Base-by-base conservation (phyloP, 1,140 invertebrate genomes). In the Bathynomus jamesi region DNA sequence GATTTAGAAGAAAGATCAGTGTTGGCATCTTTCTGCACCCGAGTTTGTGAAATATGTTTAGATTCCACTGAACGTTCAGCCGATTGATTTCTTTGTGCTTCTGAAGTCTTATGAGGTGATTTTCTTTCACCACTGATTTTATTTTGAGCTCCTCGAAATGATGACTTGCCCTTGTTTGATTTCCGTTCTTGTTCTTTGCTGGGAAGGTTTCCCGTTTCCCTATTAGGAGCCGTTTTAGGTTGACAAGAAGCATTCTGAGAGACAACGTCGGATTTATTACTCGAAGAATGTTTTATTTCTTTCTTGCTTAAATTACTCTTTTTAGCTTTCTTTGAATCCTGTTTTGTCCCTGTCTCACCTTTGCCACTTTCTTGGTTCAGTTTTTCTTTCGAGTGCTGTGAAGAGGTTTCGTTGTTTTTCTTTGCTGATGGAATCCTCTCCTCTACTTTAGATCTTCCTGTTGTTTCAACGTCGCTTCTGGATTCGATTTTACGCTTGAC, bases 1-100 rank as follows among this genome's bases (percentile, higher is more conserved):
- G 73, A 31, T 71, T 75, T 46, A 29, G 46, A 3, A 25, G 65
- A 27, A 3, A 46, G 10, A 21, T 28, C 21, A 64, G 25, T 2
- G 29, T 53, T 53, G n/a, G n/a, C n/a, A n/a, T n/a, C n/a, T n/a
- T n/a, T n/a, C n/a, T n/a, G n/a, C n/a, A n/a, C n/a, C n/a, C n/a
- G n/a, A 17, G 13, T 11, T 3, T 53, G 40, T 3, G 40, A 21
- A 17, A 53, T 17, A 21, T 21, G 11, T 53, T 53, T 53, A 3
- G 13, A 11, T 53, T 53, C 1, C 40, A 53, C 32, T 53, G 13
- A 11, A 3, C 13, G 2, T 1, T 5, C 40, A 53, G 40, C 40
- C 13, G 40, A 1, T 21, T 53, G 11, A 53, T 5, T 53, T n/a
- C n/a, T n/a, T n/a, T n/a, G n/a, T n/a, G n/a, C n/a, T n/a, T n/a